Percentiles rank a stretch among this genome's conserved stretches.
phyloP scores from a whole-genome alignment of 1,140 invertebrate genomes.

The Drosophila serrata region DNA sequence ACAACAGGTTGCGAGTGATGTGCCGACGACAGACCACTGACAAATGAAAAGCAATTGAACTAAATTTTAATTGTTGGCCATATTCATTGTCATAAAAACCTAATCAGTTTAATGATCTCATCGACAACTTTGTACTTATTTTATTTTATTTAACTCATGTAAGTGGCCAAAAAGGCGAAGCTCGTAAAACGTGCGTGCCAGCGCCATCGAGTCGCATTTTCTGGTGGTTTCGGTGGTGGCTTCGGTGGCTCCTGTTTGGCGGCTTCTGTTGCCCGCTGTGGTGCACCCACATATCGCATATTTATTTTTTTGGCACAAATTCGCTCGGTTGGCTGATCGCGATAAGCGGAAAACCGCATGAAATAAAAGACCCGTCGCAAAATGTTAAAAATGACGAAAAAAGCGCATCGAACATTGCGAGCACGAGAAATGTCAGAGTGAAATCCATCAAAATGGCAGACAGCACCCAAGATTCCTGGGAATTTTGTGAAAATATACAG shows the following conservation, averaged over 20 bases:
- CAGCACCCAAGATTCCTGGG: conserved; percentile 48
- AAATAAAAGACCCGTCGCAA: conserved; percentile 36
- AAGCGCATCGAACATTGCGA: conserved; percentile 37
- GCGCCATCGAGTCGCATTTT: conserved; percentile 30
- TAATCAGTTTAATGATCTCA: conserved; percentile 63
- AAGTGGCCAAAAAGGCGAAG: conserved; percentile 47
- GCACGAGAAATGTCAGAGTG: conserved; percentile 48
- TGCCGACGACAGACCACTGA: conserved; percentile 46
- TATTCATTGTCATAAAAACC: conserved; percentile 62
- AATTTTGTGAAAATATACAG: conserved; percentile 32
- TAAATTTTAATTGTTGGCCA: conserved; percentile 77
- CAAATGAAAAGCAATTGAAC: conserved; percentile 71
- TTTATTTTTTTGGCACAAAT: conserved; percentile 70
- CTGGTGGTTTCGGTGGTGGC: conserved; percentile 14
- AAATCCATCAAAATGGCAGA: conserved; percentile 57
- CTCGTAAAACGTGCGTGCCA: conserved; percentile 60
- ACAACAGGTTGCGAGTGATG: conserved; percentile 55
- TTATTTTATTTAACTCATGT: conserved; percentile 54
- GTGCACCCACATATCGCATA: conserved; percentile 73
- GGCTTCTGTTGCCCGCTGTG: conserved; percentile 14
- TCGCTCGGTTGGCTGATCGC: conserved; percentile 53
- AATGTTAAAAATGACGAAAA: conserved; percentile 30
- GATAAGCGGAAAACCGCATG: conserved; percentile 65
- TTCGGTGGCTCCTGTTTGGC: conserved; percentile 15
- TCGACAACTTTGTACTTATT: conserved; percentile 63